Evolutionary conservation across 2,797 vertebrate species (phyloP).

Genomic region (Helostoma temminkii): DNA sequence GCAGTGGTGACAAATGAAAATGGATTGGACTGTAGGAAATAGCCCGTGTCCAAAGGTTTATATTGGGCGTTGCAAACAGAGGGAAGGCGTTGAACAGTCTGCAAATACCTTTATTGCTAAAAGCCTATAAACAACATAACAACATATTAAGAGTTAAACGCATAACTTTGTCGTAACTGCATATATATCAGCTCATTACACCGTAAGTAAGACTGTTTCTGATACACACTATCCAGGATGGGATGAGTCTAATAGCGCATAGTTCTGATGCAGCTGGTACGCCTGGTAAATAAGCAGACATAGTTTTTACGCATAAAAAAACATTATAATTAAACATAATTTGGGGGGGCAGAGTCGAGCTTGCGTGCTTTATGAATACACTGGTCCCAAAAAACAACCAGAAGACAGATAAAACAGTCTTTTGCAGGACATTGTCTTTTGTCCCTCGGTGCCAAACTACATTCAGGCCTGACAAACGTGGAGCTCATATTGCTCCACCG

Average conservation of each 20-base stretch:
- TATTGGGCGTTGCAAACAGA: constrained; percentile 38
- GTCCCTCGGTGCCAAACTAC: constrained; percentile 42
- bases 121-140: constrained; percentile 45
- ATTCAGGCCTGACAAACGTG: constrained; percentile 44
- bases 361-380: constrained; percentile 41
- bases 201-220: neutral
- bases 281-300: neutral
- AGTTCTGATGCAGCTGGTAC: too few species aligned
- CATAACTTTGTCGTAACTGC: constrained; percentile 3
- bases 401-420: constrained; percentile 72
- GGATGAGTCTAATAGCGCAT: neutral
- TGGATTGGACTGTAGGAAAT: constrained; percentile 57
- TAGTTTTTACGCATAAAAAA: neutral
- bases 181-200: constrained; percentile 15
- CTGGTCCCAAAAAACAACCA: constrained; percentile 79
- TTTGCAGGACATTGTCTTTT: constrained; percentile 42
- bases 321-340: neutral
- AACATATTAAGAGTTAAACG: constrained; percentile 18
- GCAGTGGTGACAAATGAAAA: constrained; percentile 66
- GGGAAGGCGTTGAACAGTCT: constrained; percentile 23
- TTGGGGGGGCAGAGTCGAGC: neutral
- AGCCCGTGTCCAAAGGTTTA: constrained; percentile 63
- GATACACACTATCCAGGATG: neutral
- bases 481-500: constrained; percentile 33
- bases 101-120: constrained; percentile 39